Conservation (phyloP, 2,888 invertebrate species). For the Octodonta nipae region DNA sequence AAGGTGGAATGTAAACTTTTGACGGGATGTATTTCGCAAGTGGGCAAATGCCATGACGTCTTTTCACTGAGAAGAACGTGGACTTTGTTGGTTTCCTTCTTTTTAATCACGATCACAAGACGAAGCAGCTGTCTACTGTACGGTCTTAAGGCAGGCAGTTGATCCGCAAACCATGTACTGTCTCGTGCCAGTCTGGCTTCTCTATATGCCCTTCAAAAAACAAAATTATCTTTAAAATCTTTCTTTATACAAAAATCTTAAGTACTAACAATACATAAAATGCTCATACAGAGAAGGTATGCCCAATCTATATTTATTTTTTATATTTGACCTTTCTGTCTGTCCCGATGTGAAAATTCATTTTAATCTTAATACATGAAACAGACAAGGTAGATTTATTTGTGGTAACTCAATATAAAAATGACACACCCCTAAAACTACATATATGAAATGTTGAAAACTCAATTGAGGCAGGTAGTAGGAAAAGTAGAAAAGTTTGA, state of each 20-base stretch:
- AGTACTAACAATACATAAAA: too few relatives aligned
- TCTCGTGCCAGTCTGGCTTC: constrained; percentile 21
- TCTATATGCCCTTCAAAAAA: constrained; percentile 21
- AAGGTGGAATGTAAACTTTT: constrained; percentile 77
- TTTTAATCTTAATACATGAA: too few relatives aligned
- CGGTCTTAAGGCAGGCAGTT: constrained; percentile 55
- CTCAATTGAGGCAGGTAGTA: too few relatives aligned
- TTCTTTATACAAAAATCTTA: constrained; percentile 5
- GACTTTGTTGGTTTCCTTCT: constrained; percentile 66
- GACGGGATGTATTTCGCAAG: constrained; percentile 76
- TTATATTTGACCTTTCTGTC: too few relatives aligned
- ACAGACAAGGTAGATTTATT: too few relatives aligned
- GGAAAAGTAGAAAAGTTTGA: too few relatives aligned
- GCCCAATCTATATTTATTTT: too few relatives aligned
- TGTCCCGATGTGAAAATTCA: too few relatives aligned
- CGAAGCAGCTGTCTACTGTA: constrained; percentile 64
- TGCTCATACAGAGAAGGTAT: too few relatives aligned
- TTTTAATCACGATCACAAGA: constrained; percentile 66
- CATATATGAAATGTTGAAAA: too few relatives aligned
- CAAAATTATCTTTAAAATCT: not conserved
- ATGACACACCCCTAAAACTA: too few relatives aligned
- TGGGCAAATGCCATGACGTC: constrained; percentile 69
- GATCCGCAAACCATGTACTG: constrained; percentile 53
- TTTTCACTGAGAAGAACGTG: constrained; percentile 79
- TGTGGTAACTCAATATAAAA: too few relatives aligned